A percentile compares a stretch with the other conserved stretches of the same genome.
These are phyloP conservation scores for Scyliorhinus canicula DNA, from an alignment of 2,797 vertebrate genomes.

Conservation along the genomic window DNA sequence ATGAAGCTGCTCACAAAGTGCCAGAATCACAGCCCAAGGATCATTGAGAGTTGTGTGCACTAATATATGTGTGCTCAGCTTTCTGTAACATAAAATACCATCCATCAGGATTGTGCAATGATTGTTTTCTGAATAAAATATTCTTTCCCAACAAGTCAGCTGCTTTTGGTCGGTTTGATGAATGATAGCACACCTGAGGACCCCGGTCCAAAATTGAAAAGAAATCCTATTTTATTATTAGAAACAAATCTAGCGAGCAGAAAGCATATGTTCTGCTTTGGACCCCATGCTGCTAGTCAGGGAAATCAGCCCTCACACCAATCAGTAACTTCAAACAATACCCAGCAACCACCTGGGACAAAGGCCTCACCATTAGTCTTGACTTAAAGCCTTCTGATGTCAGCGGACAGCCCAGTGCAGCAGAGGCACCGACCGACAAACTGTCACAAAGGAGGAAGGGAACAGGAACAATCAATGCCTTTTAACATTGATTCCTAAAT, in stretches of 20 bases:
- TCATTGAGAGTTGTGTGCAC: too few relatives aligned
- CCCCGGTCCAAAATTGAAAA: constrained; percentile 50
- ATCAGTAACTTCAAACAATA: constrained; percentile 56
- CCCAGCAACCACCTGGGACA: constrained; percentile 45
- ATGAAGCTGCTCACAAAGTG: background rate
- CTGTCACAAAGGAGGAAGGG: constrained; percentile 45
- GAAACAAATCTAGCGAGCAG: constrained; percentile 57
- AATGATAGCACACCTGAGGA: constrained; percentile 47
- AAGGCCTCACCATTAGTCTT: constrained; percentile 52
- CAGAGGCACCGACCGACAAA: constrained; percentile 50
- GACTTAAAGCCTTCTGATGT: constrained; percentile 52
- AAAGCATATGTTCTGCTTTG: constrained; percentile 53
- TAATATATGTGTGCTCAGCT: background rate
- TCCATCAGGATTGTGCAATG: too few relatives aligned
- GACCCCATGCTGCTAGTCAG: constrained; percentile 50
- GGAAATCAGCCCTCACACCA: constrained; percentile 52
- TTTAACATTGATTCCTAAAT: constrained; percentile 47
- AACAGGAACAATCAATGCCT: constrained; percentile 47
- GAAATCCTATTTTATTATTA: constrained; percentile 53
- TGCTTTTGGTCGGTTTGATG: constrained; percentile 35
- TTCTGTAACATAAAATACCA: background rate
- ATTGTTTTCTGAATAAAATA: background rate
- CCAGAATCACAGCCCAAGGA: background rate
- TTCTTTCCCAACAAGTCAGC: background rate
- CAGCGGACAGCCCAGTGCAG: constrained; percentile 51